A percentile compares a stretch with the other conserved stretches of the same genome.
These are phyloP conservation scores for Poeciliopsis occidentalis DNA, from an alignment of 2,113 vertebrate species.

Conservation along the genomic window DNA sequence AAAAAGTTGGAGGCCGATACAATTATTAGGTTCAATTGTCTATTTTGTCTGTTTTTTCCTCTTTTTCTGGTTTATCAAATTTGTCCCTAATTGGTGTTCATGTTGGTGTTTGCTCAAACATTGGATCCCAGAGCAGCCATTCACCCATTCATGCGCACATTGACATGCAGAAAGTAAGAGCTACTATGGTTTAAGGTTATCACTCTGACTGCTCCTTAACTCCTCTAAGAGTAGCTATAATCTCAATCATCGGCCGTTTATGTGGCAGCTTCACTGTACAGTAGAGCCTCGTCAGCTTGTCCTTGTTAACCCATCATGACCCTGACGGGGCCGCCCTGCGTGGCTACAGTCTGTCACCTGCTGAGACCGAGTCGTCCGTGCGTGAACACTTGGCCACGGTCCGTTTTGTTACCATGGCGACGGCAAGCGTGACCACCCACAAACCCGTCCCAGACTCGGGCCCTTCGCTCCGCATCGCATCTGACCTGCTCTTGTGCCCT, in stretches of 20 bases:
- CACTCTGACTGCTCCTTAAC: not conserved
- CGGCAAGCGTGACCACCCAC: constrained; percentile 36
- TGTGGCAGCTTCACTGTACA: constrained; percentile 26
- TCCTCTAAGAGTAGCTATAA: constrained; percentile 1
- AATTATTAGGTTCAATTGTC: not conserved
- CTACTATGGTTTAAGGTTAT: no score
- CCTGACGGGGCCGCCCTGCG: constrained; percentile 29
- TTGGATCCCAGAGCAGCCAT: no score
- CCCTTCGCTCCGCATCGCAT: constrained; percentile 17
- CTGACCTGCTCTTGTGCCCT: constrained; percentile 22
- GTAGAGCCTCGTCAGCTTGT: constrained; percentile 29
- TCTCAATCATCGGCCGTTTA: constrained; percentile 1
- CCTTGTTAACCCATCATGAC: constrained; percentile 34
- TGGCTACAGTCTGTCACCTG: constrained; percentile 39
- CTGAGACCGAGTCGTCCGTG: constrained; percentile 30
- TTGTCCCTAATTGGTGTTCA: not conserved
- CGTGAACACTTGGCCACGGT: constrained; percentile 46
- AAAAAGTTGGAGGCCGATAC: not conserved
- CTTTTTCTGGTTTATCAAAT: not conserved
- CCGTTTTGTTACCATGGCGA: constrained; percentile 62
- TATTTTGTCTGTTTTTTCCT: not conserved
- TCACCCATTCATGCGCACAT: no score
- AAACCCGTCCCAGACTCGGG: constrained; percentile 24
- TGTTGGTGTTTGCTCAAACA: not conserved
- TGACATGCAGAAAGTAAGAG: no score